Evolutionary conservation across 2,797 vertebrate species (phyloP).

Genomic region (Rousettus madagascariensis): DNA sequence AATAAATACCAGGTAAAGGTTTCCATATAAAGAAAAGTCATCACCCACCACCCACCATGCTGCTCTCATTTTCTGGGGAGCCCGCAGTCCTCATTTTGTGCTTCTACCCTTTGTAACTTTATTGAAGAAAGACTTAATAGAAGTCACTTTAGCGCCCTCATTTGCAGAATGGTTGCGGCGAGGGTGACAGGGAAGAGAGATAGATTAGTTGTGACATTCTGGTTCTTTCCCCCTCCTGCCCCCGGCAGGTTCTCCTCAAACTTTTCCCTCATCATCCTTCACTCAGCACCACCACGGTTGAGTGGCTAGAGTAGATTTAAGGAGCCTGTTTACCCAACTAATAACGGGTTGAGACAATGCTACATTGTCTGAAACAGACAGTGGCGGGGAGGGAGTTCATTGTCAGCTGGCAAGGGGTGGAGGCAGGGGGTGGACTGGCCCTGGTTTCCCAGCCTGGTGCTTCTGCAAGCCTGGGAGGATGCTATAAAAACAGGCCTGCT

Average conservation of each 20-base stretch:
- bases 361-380: conserved; percentile 43
- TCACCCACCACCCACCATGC: too few relatives aligned
- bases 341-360: background rate
- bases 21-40: background rate
- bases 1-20: background rate
- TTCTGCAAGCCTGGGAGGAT: conserved; percentile 20
- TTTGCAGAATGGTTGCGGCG: background rate
- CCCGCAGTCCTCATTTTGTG: background rate
- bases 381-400: background rate
- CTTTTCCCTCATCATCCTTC: background rate
- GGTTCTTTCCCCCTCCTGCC: background rate
- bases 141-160: background rate
- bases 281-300: background rate
- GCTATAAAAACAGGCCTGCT: conserved; percentile 35
- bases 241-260: background rate
- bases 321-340: background rate
- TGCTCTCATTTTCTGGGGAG: background rate
- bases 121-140: background rate
- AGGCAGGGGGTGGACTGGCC: conserved; percentile 11
- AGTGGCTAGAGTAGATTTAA: background rate
- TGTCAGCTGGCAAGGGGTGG: conserved; percentile 31
- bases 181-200: background rate
- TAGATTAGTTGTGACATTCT: background rate
- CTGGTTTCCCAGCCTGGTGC: background rate
- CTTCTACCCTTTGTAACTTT: background rate